Base-by-base conservation (phyloP, 2,113 vertebrate species). In the Chamaetylas fuelleborni region DNA sequence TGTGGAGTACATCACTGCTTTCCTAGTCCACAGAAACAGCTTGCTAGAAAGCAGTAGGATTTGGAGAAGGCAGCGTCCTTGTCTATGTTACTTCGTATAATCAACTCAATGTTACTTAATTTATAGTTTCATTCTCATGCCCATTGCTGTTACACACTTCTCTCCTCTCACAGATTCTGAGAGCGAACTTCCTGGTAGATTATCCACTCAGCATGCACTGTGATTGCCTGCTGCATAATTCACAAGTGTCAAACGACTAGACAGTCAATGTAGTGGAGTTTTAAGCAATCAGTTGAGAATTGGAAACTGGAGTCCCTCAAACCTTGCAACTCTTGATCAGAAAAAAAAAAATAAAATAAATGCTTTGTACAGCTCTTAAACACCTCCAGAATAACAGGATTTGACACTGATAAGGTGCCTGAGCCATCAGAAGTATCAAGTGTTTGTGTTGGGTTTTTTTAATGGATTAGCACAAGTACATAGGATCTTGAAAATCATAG, bases 221-320 rank as follows among this genome's bases (percentile, higher is more conserved):
- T 66, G 76, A 73, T 81, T 86, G 42, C 50, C 23, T 12, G 8
- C 45, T 82, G 40, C 38, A 31, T n/a, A n/a, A 50, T 85, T 65
- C 38, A 77, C n/a, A 72, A 62, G 12, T 0, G 0, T 22, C 23
- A 48, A 61, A 83, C 2, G 4, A 69, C 45, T 51, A 28, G 48
- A 47, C 11, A 34, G 24, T 57, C 13, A n/a, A 0, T 62, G 81
- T 57, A 42, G 31, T 16, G 57, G 18, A 38, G 40, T 69, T 91
- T 72, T 50, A 90, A 88, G 31, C n/a, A 45, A 45, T 77, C 61
- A 61, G 4, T 47, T 79, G 45, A 29, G 40, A 67, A 74, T 58
- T 17, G 23, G 33, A 72, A 82, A 42, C 25, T 86, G 33, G 40
- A 64, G 48, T 51, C 31, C 17, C 48, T 85, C 65, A 93, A 72